phyloP scores from a whole-genome alignment of 53 echinoderm and acorn worm genomes.

The Pentamera pediparva region DNA sequence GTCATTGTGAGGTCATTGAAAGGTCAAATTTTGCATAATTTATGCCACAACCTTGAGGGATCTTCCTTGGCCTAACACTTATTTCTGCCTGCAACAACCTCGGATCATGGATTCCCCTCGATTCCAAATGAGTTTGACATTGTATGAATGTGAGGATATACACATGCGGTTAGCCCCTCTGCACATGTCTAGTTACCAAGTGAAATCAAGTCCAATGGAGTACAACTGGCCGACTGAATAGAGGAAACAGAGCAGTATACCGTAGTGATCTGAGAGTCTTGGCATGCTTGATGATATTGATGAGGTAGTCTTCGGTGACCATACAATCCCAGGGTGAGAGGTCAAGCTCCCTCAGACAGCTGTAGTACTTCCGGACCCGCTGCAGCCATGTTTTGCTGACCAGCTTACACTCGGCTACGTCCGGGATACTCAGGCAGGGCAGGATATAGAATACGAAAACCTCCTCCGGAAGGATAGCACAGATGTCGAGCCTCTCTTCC shows the following conservation, averaged over 20 bases:
- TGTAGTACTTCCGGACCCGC: slow-evolving; percentile 52
- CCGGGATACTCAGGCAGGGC: slow-evolving; percentile 56
- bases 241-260: slow-evolving; percentile 25
- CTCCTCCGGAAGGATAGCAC: slow-evolving; percentile 70
- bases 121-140: neutral
- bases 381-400: slow-evolving; percentile 71
- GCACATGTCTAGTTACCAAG: too few species aligned
- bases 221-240: neutral
- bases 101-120: too few species aligned
- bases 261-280: slow-evolving; percentile 52
- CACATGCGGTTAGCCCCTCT: too few species aligned
- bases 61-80: too few species aligned
- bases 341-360: slow-evolving; percentile 64
- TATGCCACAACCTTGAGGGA: too few species aligned
- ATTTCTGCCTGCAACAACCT: too few species aligned
- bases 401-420: slow-evolving; percentile 54
- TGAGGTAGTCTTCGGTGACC: slow-evolving; percentile 63
- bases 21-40: too few species aligned
- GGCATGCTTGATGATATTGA: slow-evolving; percentile 58
- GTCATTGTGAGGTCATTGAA: too few species aligned
- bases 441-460: slow-evolving; percentile 68
- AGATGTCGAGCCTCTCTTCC: slow-evolving; percentile 5
- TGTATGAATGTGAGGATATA: neutral
- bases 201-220: neutral
- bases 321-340: slow-evolving; percentile 73